A percentile compares a stretch with the other conserved stretches of the same genome.
Evolutionary conservation across 2,888 invertebrate species (phyloP).

Genomic region (Campoletis raptor): DNA sequence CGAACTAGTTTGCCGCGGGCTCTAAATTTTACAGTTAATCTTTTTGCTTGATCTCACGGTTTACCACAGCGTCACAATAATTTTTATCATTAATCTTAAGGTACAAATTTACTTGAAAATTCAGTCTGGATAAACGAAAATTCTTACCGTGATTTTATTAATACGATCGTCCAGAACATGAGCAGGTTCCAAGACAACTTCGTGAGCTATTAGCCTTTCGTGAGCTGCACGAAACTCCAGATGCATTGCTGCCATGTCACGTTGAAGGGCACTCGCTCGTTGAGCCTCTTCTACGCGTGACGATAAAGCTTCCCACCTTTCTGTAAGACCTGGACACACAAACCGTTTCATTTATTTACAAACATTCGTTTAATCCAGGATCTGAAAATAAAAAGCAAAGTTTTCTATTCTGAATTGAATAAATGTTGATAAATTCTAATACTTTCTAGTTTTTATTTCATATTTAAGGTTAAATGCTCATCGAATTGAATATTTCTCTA

Average conservation of each 20-base stretch:
- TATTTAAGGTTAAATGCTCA: no score
- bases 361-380: background rate
- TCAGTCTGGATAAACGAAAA: background rate
- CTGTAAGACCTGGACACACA: constrained; percentile 81
- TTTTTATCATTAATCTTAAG: background rate
- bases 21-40: background rate
- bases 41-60: background rate
- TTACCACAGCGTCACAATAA: background rate
- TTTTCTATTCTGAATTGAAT: background rate
- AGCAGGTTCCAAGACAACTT: constrained; percentile 80
- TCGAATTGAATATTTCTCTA: background rate
- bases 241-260: constrained; percentile 82
- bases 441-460: no score
- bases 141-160: constrained; percentile 84
- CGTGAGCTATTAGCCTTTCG: constrained; percentile 80
- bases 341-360: background rate
- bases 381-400: background rate
- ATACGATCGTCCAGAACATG: constrained; percentile 84
- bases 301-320: constrained; percentile 85
- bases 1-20: background rate
- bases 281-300: constrained; percentile 83
- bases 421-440: no score
- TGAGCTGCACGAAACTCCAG: constrained; percentile 80
- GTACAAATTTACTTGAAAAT: background rate
- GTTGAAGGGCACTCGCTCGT: constrained; percentile 82